A percentile compares a stretch with the other conserved stretches of the same genome.
phyloP scores from a whole-genome alignment of 2,888 invertebrate species.

The Oligia strigilis region DNA sequence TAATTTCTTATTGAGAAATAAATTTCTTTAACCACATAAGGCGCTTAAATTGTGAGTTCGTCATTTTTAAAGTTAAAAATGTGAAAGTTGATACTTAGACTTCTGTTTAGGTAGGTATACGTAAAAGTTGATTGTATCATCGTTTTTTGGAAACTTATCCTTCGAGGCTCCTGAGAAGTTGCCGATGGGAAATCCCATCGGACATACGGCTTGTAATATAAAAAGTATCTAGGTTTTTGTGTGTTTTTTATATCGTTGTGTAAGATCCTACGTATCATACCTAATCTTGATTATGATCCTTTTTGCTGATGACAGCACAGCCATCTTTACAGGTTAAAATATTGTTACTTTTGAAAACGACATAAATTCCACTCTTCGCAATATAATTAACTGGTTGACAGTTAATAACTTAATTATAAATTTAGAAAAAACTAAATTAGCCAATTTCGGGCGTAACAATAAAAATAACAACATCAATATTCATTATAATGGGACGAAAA shows the following conservation, averaged over 20 bases:
- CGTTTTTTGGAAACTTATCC: background rate
- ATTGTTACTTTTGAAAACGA: too few species aligned
- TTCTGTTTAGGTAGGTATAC: background rate
- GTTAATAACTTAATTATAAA: too few species aligned
- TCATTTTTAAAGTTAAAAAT: background rate
- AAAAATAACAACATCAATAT: too few species aligned
- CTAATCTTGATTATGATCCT: background rate
- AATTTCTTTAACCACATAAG: too few species aligned
- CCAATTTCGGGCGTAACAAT: too few species aligned
- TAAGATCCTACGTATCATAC: background rate
- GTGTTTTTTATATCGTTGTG: background rate
- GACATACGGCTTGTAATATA: background rate
- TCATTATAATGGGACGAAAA: too few species aligned
- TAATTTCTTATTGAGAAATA: too few species aligned
- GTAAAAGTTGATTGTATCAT: background rate
- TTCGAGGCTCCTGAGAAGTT: background rate
- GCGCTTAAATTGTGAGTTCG: background rate
- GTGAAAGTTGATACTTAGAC: background rate
- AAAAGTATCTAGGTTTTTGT: background rate
- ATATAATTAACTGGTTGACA: too few species aligned
- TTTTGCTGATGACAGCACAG: too few species aligned
- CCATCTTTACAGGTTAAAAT: too few species aligned
- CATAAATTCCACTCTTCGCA: too few species aligned
- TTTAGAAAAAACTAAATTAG: too few species aligned
- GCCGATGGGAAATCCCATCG: background rate